Evolutionary conservation across 2,113 vertebrate species (phyloP), one percentile per base, ranked within the genome.

Genomic region (Ciconia maguari): DNA sequence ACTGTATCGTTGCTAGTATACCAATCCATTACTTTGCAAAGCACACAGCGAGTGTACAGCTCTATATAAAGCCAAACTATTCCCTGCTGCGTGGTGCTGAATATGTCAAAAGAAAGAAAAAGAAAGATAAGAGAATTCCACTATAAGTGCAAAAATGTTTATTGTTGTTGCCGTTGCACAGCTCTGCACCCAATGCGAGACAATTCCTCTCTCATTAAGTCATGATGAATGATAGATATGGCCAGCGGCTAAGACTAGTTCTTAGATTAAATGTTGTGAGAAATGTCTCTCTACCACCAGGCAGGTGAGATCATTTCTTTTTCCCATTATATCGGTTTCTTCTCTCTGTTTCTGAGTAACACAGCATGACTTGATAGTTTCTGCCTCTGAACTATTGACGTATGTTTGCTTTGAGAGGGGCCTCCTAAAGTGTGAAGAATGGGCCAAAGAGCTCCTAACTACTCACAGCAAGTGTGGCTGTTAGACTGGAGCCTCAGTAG

Each of bases 261-360:
- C 81, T 78, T 78, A 94, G 92, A 97, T 95, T 95, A 95, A 96
- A 92, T 84, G 86, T 93, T 93, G 88, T 95, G 94, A 96, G 90
- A 96, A 97, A 97, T 85, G 72, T 79, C 83, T 97, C 72, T 84
- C 83, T 57, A 87, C 72, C 57, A 91, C 77, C 74, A 96, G 89
- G 86, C 90, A 97, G 96, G 96, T 97, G 95, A 96, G 96, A 96
- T 92, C 32, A 93, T 96, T 97, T 93, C 88, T 96, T 96, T 95
- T 94, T 49, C 74, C 94, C 95, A 95, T 96, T 96, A 94, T 89
- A 91, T 80, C 7, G 3, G 83, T 95, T 96, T 87, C 91, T 94
- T 91, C 90, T 89, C 94, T 94, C 74, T 89, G 68, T 71, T 96
- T 94, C 85, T 69, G 86, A 87, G 91, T 79, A 94, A 91, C 95